Percentiles rank a stretch among this genome's conserved stretches.
Conservation (phyloP, 2,888 invertebrate species). For the Crepidodera aurea region DNA sequence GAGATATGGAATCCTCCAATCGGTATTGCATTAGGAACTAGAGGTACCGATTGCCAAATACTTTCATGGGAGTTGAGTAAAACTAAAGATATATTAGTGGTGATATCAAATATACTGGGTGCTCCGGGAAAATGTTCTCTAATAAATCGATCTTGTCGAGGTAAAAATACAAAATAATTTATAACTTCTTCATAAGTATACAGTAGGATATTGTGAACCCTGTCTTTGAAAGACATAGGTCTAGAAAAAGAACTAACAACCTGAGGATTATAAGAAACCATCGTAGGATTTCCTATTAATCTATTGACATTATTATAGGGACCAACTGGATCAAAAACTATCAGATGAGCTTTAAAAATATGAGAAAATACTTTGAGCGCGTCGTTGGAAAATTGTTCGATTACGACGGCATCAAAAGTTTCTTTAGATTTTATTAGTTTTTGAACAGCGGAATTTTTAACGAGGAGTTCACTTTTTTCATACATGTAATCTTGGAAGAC, state of each 20-base stretch:
- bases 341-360: slow-evolving; percentile 55
- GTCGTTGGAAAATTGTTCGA: slow-evolving; percentile 64
- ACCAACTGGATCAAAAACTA: slow-evolving; percentile 60
- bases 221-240: slow-evolving; percentile 64
- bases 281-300: slow-evolving; percentile 54
- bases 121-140: slow-evolving; percentile 44
- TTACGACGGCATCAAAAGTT: slow-evolving; percentile 59
- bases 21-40: slow-evolving; percentile 66
- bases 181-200: slow-evolving; percentile 35
- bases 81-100: slow-evolving; percentile 49
- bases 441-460: slow-evolving; percentile 48
- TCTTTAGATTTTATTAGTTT: slow-evolving; percentile 52
- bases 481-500: slow-evolving; percentile 33
- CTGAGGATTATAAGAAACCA: slow-evolving; percentile 64
- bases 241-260: slow-evolving; percentile 59
- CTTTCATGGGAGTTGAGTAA: slow-evolving; percentile 62
- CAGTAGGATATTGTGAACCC: slow-evolving; percentile 64
- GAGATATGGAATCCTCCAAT: slow-evolving; percentile 65
- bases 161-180: slow-evolving; percentile 38
- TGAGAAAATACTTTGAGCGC: slow-evolving; percentile 59
- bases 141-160: slow-evolving; percentile 44
- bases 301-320: slow-evolving; percentile 57
- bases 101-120: slow-evolving; percentile 37
- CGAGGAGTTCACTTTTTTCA: slow-evolving; percentile 38
- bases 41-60: slow-evolving; percentile 62